Evolutionary conservation across 92 coral and sea anemone species (phyloP).

Genomic region (Epizoanthus ramosus): DNA sequence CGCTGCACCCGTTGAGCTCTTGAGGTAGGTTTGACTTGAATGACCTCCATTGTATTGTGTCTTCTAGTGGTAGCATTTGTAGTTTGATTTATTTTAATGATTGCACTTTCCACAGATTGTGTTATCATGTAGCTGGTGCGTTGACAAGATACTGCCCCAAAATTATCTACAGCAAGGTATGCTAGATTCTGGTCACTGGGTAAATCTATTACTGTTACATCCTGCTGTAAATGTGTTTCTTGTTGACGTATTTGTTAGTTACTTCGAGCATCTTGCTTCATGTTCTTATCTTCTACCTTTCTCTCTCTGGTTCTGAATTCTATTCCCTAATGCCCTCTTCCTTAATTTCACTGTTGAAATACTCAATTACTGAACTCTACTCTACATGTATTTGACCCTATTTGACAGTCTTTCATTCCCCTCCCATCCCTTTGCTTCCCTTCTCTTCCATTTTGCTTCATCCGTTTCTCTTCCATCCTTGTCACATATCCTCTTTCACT

Average conservation of each 20-base stretch:
- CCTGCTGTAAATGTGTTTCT: neutral
- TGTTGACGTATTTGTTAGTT: neutral
- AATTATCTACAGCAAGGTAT: constrained; percentile 93
- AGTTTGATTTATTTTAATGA: neutral
- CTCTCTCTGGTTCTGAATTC: neutral
- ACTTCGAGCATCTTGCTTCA: too few species aligned
- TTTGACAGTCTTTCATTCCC: neutral
- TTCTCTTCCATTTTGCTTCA: neutral
- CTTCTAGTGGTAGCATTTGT: neutral
- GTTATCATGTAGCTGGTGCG: constrained; percentile 79
- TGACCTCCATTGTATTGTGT: neutral
- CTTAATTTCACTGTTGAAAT: neutral
- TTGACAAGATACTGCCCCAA: constrained; percentile 82
- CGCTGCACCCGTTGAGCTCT: constrained; percentile 82
- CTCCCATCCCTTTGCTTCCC: neutral
- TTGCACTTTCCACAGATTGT: constrained; percentile 59
- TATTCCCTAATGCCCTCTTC: neutral
- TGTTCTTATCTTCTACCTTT: neutral
- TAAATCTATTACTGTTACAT: neutral
- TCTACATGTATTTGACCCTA: too few species aligned
- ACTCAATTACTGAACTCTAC: too few species aligned
- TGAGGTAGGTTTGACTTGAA: constrained; percentile 62
- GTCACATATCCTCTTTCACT: neutral
- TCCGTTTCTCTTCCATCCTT: neutral
- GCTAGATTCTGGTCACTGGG: neutral